Evolutionary conservation across 2,888 invertebrate genomes (phyloP), one percentile per base, ranked within the genome.

Genomic region (Cyclophora albipunctata): DNA sequence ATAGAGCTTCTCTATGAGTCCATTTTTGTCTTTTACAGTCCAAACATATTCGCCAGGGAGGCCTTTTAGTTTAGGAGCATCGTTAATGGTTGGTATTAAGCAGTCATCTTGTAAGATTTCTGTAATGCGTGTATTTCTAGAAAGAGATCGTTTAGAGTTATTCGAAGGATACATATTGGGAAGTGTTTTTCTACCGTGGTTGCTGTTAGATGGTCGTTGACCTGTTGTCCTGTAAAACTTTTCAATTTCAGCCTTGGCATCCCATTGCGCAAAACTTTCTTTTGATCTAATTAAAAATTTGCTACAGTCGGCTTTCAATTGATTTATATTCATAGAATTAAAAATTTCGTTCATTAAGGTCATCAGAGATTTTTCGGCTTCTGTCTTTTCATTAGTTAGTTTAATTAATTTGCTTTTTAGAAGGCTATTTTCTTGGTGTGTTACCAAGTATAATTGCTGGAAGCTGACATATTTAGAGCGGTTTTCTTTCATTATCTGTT

Each of bases 11-110:
- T 86, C 78, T 54, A 86, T 84, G 3, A 84, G 65, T 7, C 87
- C 87, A 53, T 84, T 66, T 64, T 80, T 81, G 56, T 86, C 83
- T 69, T 86, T 85, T 0, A 85, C 73, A 2, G 86, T 83, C 82
- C 82, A 85, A 42, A 84, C 73, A 51, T 63, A 79, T 64, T 86
- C 84, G 40, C 84, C 84, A 2, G 83, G 80, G n/a, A 82, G 68
- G 2, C 83, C 78, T 56, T 74, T 78, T 1, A 81, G 67, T 61
- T 68, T 80, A 6, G 83, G 81, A 34, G 68, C 70, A 20, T 73
- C 68, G 35, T 73, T 62, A 3, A 64, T 50, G 34, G 75, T 44
- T 5, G 69, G 64, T 3, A 61, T 57, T 4, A 75, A 41, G 42
- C 58, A 57, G 45, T 63, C 58, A 35, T 70, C 63, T 51, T 68